phyloP scores from a whole-genome alignment of 2,888 invertebrate genomes.

The Pachliopta kotzebuea region DNA sequence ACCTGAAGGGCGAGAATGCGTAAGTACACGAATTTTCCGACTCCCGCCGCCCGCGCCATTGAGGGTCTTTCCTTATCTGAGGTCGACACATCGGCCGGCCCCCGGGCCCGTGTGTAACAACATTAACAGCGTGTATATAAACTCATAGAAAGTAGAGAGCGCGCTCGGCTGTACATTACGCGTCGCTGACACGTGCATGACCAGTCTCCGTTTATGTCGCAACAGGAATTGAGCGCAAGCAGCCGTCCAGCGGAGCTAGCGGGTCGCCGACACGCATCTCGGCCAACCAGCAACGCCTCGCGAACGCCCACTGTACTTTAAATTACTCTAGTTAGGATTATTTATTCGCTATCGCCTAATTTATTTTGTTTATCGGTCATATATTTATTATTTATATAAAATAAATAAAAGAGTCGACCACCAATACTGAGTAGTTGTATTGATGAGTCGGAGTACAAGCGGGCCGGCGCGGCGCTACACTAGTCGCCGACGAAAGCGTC shows the following conservation, averaged over 20 bases:
- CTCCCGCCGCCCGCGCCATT: conserved; percentile 78
- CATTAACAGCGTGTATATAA: conserved; percentile 80
- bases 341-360: conserved; percentile 79
- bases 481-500: conserved; percentile 30
- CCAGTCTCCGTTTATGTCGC: conserved; percentile 80
- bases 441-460: conserved; percentile 55
- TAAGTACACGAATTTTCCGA: conserved; percentile 81
- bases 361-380: conserved; percentile 77
- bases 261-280: conserved; percentile 72
- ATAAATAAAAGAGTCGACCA: conserved; percentile 76
- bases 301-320: conserved; percentile 75
- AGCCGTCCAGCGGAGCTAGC: conserved; percentile 70
- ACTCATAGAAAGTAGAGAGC: conserved; percentile 72
- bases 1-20: conserved; percentile 87
- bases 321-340: conserved; percentile 77
- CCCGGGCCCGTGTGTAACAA: conserved; percentile 76
- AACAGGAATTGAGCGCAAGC: conserved; percentile 77
- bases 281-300: conserved; percentile 73
- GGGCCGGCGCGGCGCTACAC: conserved; percentile 45
- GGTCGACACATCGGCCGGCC: conserved; percentile 71
- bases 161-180: conserved; percentile 79
- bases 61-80: conserved; percentile 81
- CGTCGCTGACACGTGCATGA: conserved; percentile 79
- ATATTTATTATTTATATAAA: conserved; percentile 70
- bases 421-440: conserved; percentile 63